phyloP scores from a whole-genome alignment of 1,140 invertebrate species.

The Zophobas atratus region DNA sequence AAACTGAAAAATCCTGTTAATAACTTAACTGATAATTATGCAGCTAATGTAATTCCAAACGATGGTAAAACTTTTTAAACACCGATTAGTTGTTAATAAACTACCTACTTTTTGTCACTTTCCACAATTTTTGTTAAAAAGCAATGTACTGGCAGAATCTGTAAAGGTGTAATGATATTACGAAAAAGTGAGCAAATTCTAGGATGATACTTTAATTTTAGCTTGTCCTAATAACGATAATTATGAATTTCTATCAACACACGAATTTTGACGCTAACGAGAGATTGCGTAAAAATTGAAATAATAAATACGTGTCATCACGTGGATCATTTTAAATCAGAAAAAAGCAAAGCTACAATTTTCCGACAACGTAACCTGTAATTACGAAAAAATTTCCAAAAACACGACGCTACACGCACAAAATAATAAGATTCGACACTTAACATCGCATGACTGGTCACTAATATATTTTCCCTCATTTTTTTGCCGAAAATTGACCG shows the following conservation, averaged over 20 bases:
- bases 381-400: slow-evolving; percentile 36
- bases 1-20: too few species aligned
- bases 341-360: slow-evolving; percentile 41
- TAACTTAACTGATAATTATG: too few species aligned
- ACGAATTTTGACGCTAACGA: slow-evolving; percentile 17
- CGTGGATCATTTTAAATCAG: slow-evolving; percentile 12
- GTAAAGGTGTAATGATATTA: too few species aligned
- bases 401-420: slow-evolving; percentile 40
- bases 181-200: too few species aligned
- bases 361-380: slow-evolving; percentile 7
- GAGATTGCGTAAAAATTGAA: slow-evolving; percentile 40
- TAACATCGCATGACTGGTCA: slow-evolving; percentile 50
- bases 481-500: slow-evolving; percentile 50
- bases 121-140: too few species aligned
- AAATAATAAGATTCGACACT: slow-evolving; percentile 47
- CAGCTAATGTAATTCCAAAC: too few species aligned
- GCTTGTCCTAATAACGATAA: background rate
- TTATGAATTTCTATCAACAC: background rate
- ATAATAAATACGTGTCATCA: slow-evolving; percentile 47
- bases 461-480: slow-evolving; percentile 49
- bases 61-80: too few species aligned
- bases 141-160: too few species aligned
- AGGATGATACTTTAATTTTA: background rate
- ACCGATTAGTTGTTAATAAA: too few species aligned
- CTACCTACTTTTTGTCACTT: too few species aligned